These are phyloP conservation scores for Anas bahamensis DNA, from an alignment of 2,797 vertebrate species.

Conservation along the genomic window DNA sequence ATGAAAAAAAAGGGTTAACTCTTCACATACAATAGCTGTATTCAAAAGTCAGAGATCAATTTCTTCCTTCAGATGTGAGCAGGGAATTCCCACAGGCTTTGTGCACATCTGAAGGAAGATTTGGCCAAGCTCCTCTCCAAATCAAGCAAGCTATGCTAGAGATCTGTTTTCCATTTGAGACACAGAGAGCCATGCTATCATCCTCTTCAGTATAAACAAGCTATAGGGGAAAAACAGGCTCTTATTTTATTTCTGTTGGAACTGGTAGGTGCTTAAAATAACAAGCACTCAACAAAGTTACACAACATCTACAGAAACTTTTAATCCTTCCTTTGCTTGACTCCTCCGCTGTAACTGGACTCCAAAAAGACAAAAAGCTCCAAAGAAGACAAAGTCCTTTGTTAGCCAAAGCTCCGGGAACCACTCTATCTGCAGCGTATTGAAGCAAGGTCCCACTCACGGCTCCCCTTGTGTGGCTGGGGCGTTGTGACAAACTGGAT, in stretches of 20 bases:
- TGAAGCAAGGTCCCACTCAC: not conserved
- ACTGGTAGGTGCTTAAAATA: not conserved
- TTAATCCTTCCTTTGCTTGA: not conserved
- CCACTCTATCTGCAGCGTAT: not conserved
- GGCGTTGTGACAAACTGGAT: not conserved
- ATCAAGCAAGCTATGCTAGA: not conserved
- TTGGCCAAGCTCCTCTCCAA: not conserved
- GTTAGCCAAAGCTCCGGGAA: not conserved
- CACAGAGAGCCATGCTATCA: not conserved
- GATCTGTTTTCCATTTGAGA: not conserved
- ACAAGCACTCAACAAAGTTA: not conserved
- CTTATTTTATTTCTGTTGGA: conserved; percentile 12
- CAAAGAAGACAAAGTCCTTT: not conserved
- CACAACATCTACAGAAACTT: not conserved
- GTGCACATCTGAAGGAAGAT: not conserved
- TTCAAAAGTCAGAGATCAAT: not conserved
- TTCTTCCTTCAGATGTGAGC: not conserved
- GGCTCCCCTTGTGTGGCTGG: not conserved
- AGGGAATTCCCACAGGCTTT: not conserved
- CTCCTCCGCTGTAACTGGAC: not conserved
- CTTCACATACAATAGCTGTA: not conserved
- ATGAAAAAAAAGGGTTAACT: not conserved
- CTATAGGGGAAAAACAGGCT: not conserved
- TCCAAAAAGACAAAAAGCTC: not conserved
- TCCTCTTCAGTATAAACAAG: not conserved